Conservation (phyloP, 2,888 invertebrate species). For the Lepidocyrtinus sp. region DNA sequence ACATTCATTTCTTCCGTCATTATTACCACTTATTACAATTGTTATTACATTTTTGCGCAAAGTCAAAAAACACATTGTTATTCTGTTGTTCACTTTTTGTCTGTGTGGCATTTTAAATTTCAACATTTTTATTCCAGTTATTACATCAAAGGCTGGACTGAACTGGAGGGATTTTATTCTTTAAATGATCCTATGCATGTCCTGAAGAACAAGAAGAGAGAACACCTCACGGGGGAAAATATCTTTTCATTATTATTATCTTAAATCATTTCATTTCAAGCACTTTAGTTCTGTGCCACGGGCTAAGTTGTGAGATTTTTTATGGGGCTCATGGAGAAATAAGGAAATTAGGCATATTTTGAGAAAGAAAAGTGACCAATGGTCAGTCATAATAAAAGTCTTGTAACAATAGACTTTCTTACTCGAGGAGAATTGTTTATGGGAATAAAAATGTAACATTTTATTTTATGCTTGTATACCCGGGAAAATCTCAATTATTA, state of each 20-base stretch:
- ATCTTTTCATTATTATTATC: no score
- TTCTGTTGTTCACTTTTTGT: conserved; percentile 24
- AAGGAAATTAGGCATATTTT: no score
- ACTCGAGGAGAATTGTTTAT: background rate
- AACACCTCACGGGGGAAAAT: no score
- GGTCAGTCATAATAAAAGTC: background rate
- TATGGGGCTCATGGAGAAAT: no score
- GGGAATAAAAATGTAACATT: conserved; percentile 24
- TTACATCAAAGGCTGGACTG: background rate
- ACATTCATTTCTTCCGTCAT: conserved; percentile 33
- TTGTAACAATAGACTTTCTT: no score
- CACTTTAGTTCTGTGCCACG: no score
- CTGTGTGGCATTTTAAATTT: conserved; percentile 32
- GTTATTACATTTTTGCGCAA: conserved; percentile 30
- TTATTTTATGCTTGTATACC: no score
- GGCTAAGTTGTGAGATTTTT: no score
- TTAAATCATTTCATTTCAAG: no score
- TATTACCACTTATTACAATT: conserved; percentile 52
- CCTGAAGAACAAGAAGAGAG: no score
- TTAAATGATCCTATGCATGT: no score
- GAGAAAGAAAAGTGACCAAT: conserved; percentile 1
- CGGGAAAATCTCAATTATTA: conserved; percentile 31
- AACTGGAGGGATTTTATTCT: no score
- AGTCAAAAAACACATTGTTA: background rate
- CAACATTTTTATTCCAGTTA: conserved; percentile 2